A percentile compares a stretch with the other conserved stretches of the same genome.
Conservation (phyloP, 1,140 invertebrate genomes). For the Campoletis sonorensis region DNA sequence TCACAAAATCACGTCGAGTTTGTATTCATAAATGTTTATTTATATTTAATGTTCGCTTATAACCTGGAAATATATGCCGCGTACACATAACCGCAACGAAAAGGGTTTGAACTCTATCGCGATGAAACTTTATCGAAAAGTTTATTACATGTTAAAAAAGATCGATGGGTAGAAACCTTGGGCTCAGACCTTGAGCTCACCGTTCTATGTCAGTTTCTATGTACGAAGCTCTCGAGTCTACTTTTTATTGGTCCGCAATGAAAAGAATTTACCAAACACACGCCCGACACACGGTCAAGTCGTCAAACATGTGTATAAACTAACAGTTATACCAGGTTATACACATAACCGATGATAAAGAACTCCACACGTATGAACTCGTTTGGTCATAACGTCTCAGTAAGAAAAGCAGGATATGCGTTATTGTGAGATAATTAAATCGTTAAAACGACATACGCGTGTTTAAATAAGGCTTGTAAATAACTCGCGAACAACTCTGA, state of each 20-base stretch:
- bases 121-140: neutral
- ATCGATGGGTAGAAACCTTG: neutral
- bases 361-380: neutral
- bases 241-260: neutral
- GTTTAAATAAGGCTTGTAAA: neutral
- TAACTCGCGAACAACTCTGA: neutral
- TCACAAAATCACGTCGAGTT: no score
- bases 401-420: neutral
- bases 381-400: neutral
- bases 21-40: no score
- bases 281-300: neutral
- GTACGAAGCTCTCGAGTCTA: neutral
- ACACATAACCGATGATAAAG: neutral
- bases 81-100: no score
- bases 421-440: constrained; percentile 8
- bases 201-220: neutral
- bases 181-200: neutral
- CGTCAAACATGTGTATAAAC: neutral
- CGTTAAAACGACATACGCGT: neutral
- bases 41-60: no score
- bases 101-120: neutral
- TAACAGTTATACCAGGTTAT: neutral
- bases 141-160: neutral
- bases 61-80: no score
- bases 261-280: neutral